phyloP scores from a whole-genome alignment of 1,140 invertebrate genomes.

The Ostrea denselamellosa region DNA sequence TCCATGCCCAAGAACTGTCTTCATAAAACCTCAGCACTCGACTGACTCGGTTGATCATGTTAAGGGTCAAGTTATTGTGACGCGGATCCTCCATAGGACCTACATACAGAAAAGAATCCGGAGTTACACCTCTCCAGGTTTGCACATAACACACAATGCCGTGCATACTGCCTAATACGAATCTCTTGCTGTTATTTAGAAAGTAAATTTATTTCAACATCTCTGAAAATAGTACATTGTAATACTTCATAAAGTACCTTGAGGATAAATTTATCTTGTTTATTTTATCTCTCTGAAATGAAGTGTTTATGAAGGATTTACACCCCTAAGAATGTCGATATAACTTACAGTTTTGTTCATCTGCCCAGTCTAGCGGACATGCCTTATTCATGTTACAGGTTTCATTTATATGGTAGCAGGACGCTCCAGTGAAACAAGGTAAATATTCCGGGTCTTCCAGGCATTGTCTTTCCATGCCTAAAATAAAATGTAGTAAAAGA shows the following conservation, averaged over 20 bases:
- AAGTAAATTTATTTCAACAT: no score
- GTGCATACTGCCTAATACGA: no score
- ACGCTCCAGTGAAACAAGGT: slow-evolving; percentile 85
- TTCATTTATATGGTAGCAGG: slow-evolving; percentile 88
- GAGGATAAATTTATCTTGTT: no score
- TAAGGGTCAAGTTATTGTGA: slow-evolving; percentile 84
- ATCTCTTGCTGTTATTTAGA: no score
- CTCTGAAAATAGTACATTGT: no score
- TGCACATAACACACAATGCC: no score
- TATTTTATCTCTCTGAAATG: no score
- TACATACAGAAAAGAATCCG: slow-evolving; percentile 39
- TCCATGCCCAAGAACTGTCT: slow-evolving; percentile 94
- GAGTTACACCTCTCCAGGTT: not conserved
- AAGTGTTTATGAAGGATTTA: no score
- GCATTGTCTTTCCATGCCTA: slow-evolving; percentile 32
- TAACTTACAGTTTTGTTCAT: slow-evolving; percentile 89
- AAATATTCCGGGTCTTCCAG: slow-evolving; percentile 80
- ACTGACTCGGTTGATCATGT: slow-evolving; percentile 87
- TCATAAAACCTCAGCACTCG: slow-evolving; percentile 93
- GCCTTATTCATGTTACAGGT: slow-evolving; percentile 87
- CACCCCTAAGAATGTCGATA: no score
- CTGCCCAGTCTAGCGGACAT: slow-evolving; percentile 91
- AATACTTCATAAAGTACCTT: no score
- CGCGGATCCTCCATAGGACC: slow-evolving; percentile 60
- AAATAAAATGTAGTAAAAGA: not conserved